Evolutionary conservation across 1,140 invertebrate species (phyloP).

Genomic region (Caenorhabditis tropicalis): DNA sequence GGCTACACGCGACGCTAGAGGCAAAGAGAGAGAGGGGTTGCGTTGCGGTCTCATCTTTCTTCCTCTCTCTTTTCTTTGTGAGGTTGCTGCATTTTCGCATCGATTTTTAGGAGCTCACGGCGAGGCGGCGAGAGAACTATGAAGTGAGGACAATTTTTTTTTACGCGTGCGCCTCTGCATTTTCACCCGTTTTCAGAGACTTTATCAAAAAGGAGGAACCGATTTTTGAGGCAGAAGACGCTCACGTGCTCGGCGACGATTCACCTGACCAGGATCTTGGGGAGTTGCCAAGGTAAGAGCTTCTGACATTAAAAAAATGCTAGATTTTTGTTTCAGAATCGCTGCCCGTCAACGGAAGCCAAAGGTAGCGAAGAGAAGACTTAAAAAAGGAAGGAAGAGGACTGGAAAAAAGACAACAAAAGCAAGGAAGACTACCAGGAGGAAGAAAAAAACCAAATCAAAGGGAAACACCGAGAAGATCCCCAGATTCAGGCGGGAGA

Average conservation of each 20-base stretch:
- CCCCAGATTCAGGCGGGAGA: background rate
- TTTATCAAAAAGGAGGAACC: background rate
- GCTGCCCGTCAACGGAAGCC: background rate
- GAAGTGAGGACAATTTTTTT: background rate
- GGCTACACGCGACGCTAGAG: background rate
- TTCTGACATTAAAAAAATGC: no score
- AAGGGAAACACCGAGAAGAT: no score
- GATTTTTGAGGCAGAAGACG: background rate
- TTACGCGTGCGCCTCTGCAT: background rate
- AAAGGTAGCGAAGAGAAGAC: background rate
- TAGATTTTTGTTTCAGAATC: background rate
- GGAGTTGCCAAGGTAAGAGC: background rate
- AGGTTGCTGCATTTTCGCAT: background rate
- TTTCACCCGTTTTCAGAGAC: background rate
- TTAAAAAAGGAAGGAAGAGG: background rate
- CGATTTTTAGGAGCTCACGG: background rate
- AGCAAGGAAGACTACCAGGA: background rate
- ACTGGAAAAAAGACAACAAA: background rate
- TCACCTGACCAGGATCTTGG: background rate
- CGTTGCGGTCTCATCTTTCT: background rate
- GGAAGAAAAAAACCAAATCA: background rate
- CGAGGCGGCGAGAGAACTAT: background rate
- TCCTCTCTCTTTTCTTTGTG: background rate
- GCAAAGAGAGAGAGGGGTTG: background rate
- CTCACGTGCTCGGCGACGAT: background rate